Percentiles rank a stretch among this genome's conserved stretches.
phyloP scores from a whole-genome alignment of 92 coral and sea anemone species.

The Blastomussa wellsi region DNA sequence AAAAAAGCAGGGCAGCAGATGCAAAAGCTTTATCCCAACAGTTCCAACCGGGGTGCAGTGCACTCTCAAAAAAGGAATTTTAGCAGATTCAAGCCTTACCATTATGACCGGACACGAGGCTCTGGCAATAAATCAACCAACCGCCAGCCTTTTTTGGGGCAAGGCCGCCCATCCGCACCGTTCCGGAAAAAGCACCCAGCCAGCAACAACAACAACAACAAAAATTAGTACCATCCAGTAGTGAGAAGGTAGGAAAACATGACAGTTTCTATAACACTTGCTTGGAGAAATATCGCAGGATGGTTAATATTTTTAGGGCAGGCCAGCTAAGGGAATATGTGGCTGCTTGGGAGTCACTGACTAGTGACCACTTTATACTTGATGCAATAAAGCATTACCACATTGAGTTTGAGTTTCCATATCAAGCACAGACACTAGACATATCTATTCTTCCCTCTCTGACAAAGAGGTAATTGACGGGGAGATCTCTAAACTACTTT shows the following conservation, averaged over 20 bases:
- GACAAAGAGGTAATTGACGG: conserved; percentile 33
- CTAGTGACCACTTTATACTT: too few relatives aligned
- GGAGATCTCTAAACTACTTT: too few relatives aligned
- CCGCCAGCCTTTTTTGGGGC: conserved; percentile 41
- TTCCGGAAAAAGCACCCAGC: conserved; percentile 22
- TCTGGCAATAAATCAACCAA: conserved; percentile 13
- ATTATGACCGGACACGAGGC: conserved; percentile 21
- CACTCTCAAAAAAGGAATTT: conserved; percentile 20
- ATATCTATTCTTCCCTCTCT: conserved; percentile 12
- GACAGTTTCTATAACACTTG: too few relatives aligned
- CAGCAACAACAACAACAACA: conserved; percentile 17
- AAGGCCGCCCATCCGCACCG: too few relatives aligned
- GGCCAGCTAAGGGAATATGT: too few relatives aligned
- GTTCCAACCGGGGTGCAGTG: conserved; percentile 3
- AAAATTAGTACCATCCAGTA: conserved; percentile 14
- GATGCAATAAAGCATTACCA: conserved; percentile 23
- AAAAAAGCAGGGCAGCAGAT: conserved; percentile 40
- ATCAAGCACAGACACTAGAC: conserved; percentile 37
- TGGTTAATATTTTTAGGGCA: too few relatives aligned
- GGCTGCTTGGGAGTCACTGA: too few relatives aligned
- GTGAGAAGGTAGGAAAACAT: too few relatives aligned
- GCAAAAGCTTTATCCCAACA: conserved; percentile 24
- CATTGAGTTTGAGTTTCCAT: conserved; percentile 39
- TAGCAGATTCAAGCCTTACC: conserved; percentile 16
- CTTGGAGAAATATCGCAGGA: too few relatives aligned